Evolutionary conservation across 2,113 vertebrate species (phyloP).

Genomic region (Onychostoma macrolepis): DNA sequence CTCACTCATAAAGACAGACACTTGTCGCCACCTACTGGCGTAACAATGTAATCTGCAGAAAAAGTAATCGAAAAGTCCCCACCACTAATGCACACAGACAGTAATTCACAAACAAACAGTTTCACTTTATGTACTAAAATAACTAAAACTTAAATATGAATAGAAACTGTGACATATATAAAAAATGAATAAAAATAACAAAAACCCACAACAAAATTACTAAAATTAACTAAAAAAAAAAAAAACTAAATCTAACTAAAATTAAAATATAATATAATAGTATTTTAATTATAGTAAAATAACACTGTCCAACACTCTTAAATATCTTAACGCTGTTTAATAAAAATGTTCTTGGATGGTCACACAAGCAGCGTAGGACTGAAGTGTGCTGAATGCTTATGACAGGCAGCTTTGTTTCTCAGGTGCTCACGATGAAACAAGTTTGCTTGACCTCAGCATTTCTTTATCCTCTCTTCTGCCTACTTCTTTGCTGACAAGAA

Average conservation of each 20-base stretch:
- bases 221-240: no score
- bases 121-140: not conserved
- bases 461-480: slow-evolving; percentile 48
- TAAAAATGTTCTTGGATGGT: not conserved
- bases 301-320: no score
- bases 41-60: not conserved
- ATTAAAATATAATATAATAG: no score
- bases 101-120: not conserved
- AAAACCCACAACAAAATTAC: no score
- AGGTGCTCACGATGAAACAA: slow-evolving; percentile 20
- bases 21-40: not conserved
- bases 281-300: no score
- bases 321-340: not conserved
- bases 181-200: no score
- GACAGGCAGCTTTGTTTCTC: not conserved
- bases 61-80: not conserved
- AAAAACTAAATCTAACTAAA: no score
- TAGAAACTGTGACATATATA: no score
- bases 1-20: not conserved
- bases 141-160: not conserved
- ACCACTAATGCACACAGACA: not conserved
- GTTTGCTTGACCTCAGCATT: slow-evolving; percentile 50
- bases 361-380: not conserved
- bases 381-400: not conserved
- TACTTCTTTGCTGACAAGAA: slow-evolving; percentile 46